phyloP scores from a whole-genome alignment of 2,113 vertebrate species.

The Psophia crepitans region DNA sequence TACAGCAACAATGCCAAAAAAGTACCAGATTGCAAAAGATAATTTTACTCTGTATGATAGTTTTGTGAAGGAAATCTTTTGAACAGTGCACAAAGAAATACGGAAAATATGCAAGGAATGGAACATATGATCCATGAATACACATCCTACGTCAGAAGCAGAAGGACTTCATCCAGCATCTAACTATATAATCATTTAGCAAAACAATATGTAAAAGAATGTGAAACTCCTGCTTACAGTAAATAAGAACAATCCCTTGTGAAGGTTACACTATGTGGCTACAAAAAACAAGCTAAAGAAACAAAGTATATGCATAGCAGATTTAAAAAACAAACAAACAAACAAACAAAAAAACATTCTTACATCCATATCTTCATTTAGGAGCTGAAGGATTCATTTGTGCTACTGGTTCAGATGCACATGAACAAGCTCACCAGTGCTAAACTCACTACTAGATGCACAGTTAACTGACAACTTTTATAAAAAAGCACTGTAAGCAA shows the following conservation, averaged over 20 bases:
- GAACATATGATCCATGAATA: constrained; percentile 22
- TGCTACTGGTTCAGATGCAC: not conserved
- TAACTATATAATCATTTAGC: not conserved
- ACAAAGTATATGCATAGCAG: not conserved
- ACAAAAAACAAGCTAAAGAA: not conserved
- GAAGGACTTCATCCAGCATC: not conserved
- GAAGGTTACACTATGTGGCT: not conserved
- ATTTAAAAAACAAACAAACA: too few species aligned
- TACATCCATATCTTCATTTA: not conserved
- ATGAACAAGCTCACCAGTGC: not conserved
- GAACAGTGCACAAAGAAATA: not conserved
- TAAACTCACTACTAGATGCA: not conserved
- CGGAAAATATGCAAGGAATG: constrained; percentile 42
- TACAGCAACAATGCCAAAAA: not conserved
- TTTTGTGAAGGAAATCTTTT: not conserved
- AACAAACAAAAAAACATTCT: not conserved
- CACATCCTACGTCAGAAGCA: not conserved
- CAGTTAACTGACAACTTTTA: not conserved
- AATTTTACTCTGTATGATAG: not conserved
- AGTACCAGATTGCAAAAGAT: not conserved
- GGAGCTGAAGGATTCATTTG: not conserved
- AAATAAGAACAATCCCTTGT: not conserved
- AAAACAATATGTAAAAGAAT: not conserved
- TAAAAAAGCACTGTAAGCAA: not conserved
- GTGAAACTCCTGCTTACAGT: not conserved